Evolutionary conservation across 1,140 invertebrate genomes (phyloP).

Genomic region (Elysia chlorotica): DNA sequence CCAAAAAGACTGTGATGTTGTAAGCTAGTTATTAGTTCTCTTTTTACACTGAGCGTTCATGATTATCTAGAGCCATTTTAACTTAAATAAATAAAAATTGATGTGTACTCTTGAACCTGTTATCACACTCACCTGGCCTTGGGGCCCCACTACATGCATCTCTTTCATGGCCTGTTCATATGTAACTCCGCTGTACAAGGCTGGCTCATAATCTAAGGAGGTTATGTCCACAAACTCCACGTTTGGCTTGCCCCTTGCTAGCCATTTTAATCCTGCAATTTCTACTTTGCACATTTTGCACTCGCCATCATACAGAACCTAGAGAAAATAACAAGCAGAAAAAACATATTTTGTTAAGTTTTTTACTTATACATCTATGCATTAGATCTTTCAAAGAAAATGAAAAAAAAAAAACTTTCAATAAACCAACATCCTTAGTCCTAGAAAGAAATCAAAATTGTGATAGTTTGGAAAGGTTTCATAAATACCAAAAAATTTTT

Average conservation of each 20-base stretch:
- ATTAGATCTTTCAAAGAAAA: no score
- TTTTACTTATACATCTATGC: no score
- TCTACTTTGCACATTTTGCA: slow-evolving; percentile 32
- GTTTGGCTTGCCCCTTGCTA: neutral
- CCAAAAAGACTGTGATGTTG: no score
- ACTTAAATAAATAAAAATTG: no score
- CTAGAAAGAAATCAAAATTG: no score
- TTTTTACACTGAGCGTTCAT: no score
- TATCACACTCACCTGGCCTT: slow-evolving; percentile 26
- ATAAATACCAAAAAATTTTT: no score
- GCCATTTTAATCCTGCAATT: slow-evolving; percentile 23
- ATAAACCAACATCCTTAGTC: no score
- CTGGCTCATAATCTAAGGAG: slow-evolving; percentile 24
- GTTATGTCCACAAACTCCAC: slow-evolving; percentile 33
- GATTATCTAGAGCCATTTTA: no score
- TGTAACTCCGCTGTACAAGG: slow-evolving; percentile 24
- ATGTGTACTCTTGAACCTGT: neutral
- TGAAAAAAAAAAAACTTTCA: no score
- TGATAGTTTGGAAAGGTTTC: no score
- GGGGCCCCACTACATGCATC: slow-evolving; percentile 33
- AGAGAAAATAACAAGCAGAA: slow-evolving; percentile 7
- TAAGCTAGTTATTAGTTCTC: no score
- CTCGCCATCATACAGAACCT: slow-evolving; percentile 38
- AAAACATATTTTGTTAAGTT: neutral
- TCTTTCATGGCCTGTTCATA: slow-evolving; percentile 35